A percentile compares a stretch with the other conserved stretches of the same genome.
phyloP scores from a whole-genome alignment of 2,113 vertebrate genomes.

The Thermophis baileyi region DNA sequence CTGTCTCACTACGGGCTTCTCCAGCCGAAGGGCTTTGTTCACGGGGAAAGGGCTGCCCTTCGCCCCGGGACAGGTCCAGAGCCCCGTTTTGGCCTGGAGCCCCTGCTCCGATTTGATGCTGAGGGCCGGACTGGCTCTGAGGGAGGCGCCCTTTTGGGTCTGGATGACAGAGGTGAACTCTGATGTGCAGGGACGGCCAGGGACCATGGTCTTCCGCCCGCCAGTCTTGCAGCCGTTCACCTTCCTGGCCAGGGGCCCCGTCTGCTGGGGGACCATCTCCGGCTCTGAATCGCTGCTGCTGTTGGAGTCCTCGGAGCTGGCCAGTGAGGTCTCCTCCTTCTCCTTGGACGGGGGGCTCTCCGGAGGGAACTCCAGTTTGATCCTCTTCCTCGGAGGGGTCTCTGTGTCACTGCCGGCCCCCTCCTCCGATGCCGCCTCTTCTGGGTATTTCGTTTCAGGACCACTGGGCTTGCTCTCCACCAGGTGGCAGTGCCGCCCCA shows the following conservation, averaged over 20 bases:
- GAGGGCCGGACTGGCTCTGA: conserved; percentile 60
- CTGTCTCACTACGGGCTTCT: conserved; percentile 15
- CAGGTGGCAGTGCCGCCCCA: conserved; percentile 57
- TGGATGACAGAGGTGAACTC: conserved; percentile 57
- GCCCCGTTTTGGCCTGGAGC: conserved; percentile 33
- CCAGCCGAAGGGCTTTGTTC: conserved; percentile 32
- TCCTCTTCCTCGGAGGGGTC: conserved; percentile 61
- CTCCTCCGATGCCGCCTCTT: conserved; percentile 24
- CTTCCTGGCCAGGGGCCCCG: conserved; percentile 39
- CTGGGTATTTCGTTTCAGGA: background rate
- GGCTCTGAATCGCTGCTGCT: conserved; percentile 43
- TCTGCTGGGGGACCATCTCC: background rate
- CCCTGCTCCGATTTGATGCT: conserved; percentile 75
- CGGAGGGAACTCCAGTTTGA: conserved; percentile 68
- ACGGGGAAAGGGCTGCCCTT: conserved; percentile 26
- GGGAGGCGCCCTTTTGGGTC: background rate
- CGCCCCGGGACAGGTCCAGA: conserved; percentile 58
- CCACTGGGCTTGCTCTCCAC: conserved; percentile 10
- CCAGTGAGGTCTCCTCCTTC: background rate
- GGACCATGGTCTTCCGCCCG: conserved; percentile 67
- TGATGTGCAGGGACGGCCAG: rapidly evolving
- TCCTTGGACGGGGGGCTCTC: background rate
- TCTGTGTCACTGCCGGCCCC: conserved; percentile 64
- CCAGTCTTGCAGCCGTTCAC: conserved; percentile 64
- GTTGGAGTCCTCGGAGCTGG: conserved; percentile 25